These are phyloP conservation scores for Drosophila auraria DNA, from an alignment of 1,140 invertebrate species.

Conservation along the genomic window DNA sequence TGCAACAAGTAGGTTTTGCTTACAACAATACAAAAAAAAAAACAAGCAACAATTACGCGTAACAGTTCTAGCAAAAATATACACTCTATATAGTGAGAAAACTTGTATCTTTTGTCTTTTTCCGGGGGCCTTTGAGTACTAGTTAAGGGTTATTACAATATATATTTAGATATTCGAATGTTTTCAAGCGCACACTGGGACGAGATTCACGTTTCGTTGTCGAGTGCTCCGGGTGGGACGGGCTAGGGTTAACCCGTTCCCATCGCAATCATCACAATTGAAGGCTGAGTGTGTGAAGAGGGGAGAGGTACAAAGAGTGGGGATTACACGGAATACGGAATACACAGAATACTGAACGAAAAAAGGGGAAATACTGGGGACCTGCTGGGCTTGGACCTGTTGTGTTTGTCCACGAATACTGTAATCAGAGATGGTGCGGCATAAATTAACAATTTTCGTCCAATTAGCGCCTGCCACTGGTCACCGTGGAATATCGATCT, in stretches of 20 bases:
- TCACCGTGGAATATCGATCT: conserved; percentile 32
- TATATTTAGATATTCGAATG: conserved; percentile 47
- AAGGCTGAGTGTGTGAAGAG: conserved; percentile 32
- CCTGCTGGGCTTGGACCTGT: background rate
- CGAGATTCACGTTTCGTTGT: conserved; percentile 5
- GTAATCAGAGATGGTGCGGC: conserved; percentile 26
- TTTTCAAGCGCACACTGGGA: conserved; percentile 27
- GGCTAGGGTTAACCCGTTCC: background rate
- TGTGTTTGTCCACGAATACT: conserved; percentile 12
- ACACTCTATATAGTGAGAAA: conserved; percentile 30
- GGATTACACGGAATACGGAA: background rate
- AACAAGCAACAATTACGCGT: conserved; percentile 46
- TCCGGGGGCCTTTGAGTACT: conserved; percentile 10
- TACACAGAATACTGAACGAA: background rate
- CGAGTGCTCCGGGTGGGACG: conserved; percentile 4
- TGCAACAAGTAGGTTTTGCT: conserved; percentile 45
- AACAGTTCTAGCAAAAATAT: conserved; percentile 49
- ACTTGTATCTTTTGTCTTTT: conserved; percentile 7
- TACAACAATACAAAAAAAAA: conserved; percentile 33
- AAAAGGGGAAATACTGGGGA: conserved; percentile 6
- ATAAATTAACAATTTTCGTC: conserved; percentile 36
- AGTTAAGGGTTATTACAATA: conserved; percentile 13
- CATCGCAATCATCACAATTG: conserved; percentile 57
- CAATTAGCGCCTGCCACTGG: conserved; percentile 35
- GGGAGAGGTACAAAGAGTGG: background rate